Evolutionary conservation across 2,888 invertebrate genomes (phyloP), one percentile per base, ranked within the genome.

Genomic region (Gonocerus acuteangulatus): DNA sequence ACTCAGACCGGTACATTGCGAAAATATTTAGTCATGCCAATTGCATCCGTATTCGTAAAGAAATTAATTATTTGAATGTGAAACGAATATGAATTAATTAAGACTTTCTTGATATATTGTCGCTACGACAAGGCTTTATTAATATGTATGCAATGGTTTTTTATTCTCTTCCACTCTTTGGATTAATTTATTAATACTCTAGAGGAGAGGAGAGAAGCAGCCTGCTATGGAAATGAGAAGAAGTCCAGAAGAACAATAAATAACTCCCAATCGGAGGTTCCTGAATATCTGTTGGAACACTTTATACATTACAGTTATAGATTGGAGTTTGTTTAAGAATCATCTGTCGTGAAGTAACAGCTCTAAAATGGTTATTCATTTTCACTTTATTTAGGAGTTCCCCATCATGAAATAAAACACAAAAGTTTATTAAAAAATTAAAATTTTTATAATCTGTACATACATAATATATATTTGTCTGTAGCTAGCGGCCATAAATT

Each of bases 161-260:
- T 36, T 21, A 11, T 48, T 48, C n/a, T 27, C 27, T 51, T 51
- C 34, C 34, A 51, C 19, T 32, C 34, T 32, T 27, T 27, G 27
- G 4, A 39, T 39, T 39, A 39, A 54, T 54, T 21, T 54, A 54
- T 42, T 54, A 54, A 54, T 42, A 42, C 42, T 23, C 39, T 22
- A 2, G 18, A n/a, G 32, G 54, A 54, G 39, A 22, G 54, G 36
- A 16, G 39, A 9, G 54, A 54, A 54, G 21, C 39, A 21, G 21
- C 15, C 34, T 22, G 42, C 54, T 54, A 54, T 54, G 54, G 54
- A 54, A 54, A 54, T 54, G 54, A 54, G 54, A 39, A 39, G 15
- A 15, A 9, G 39, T 39, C 39, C 54, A 11, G 54, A 42, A 39
- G 22, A 54, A 54, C 42, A 34, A 54, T 54, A 54, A 54, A 54